phyloP scores from a whole-genome alignment of 2,888 invertebrate genomes.

The Zele albiditarsus region DNA sequence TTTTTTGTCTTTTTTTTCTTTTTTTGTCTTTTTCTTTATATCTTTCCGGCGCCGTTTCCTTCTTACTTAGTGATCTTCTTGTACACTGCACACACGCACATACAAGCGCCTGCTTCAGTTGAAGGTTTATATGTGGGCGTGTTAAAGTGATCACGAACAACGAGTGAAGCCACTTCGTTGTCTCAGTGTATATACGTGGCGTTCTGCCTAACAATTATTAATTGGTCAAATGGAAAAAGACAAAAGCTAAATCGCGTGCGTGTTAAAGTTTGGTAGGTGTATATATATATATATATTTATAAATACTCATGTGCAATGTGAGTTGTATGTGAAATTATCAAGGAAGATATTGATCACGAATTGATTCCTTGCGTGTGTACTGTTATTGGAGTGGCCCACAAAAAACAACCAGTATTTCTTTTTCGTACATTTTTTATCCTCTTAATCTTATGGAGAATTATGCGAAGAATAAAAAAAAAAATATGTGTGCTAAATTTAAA shows the following conservation, averaged over 20 bases:
- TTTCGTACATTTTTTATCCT: background rate
- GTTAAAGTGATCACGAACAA: constrained; percentile 11
- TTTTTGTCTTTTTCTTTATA: background rate
- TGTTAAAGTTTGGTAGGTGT: background rate
- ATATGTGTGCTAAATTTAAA: no score
- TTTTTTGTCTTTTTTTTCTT: constrained; percentile 10
- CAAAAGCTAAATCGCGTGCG: background rate
- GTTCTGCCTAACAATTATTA: constrained; percentile 12
- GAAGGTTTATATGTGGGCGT: constrained; percentile 10
- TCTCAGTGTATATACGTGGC: background rate
- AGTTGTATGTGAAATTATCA: background rate
- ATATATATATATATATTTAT: background rate
- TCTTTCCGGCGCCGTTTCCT: background rate
- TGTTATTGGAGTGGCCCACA: background rate
- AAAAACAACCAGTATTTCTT: background rate
- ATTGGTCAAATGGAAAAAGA: background rate
- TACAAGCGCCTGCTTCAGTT: no score
- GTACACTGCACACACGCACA: no score
- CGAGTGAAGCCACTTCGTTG: background rate
- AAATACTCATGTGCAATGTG: background rate
- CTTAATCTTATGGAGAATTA: no score
- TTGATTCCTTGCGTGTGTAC: background rate
- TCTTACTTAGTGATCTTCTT: constrained; percentile 9
- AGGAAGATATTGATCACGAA: background rate
- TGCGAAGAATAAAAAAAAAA: no score